Base-by-base conservation (phyloP, 53 echinoderm and acorn worm species). In the Paracentrotus lividus region DNA sequence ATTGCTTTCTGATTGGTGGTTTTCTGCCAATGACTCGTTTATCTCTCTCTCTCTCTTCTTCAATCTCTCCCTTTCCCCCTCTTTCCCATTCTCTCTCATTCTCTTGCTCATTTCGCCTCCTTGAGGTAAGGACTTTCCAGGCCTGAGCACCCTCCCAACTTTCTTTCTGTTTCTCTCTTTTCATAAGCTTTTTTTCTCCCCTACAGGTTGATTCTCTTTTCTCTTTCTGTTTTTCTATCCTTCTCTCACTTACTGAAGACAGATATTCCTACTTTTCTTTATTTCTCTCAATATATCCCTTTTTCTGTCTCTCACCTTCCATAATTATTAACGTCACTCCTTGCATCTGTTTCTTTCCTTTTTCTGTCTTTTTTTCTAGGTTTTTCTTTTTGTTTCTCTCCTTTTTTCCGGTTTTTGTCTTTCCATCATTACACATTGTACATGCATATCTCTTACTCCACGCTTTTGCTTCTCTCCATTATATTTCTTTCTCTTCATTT, bases 251-350 rank as follows among this genome's bases (percentile, higher is more conserved):
- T 55, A 14, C 55, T 12, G 15, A 4, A 55, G 10, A 9, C 52
- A 3, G 15, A 9, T 1, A 12, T 3, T 15, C 52, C 1, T 7
- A 7, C 59, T 59, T 59, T 59, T 59, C 59, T 24, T 59, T 33
- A 16, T 54, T 49, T 91, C 49, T 91, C 91, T 91, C 91, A 66
- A 53, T 53, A 10, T 47, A n/a, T 34, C n/a, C n/a, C n/a, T n/a
- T n/a, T n/a, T n/a, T n/a, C n/a, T 23, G 16, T 34, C 53, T 90
- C 65, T 61, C 72, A 42, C 72, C 67, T 14, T 90, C 72, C 27
- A n/a, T n/a, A n/a, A n/a, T n/a, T n/a, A n/a, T n/a, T n/a, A n/a
- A n/a, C n/a, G n/a, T n/a, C n/a, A n/a, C 51, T 12, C 51, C 12
- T 51, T 51, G 7, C 76, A 49, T 36, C 66, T 64, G 64, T 10